These are phyloP conservation scores for Oryzias curvinotus DNA, from an alignment of 2,113 vertebrate species.

Conservation along the genomic window DNA sequence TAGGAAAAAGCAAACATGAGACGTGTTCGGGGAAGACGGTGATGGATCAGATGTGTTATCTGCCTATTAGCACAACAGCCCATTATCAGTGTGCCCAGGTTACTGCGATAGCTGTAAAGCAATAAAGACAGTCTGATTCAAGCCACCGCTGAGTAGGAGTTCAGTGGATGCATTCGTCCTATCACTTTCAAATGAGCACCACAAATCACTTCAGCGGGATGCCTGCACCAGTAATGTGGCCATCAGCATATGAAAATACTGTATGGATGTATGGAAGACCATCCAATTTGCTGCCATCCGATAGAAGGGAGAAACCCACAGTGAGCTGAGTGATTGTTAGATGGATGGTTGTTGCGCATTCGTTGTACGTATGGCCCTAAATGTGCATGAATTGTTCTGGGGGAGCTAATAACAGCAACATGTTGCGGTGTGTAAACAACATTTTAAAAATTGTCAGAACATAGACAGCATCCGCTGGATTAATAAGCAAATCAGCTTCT, in stretches of 20 bases:
- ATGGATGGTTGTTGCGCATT: conserved; percentile 49
- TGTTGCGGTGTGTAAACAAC: conserved; percentile 54
- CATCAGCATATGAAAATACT: conserved; percentile 74
- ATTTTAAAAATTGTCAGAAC: conserved; percentile 46
- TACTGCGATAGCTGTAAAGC: conserved; percentile 63
- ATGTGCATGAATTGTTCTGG: conserved; percentile 23
- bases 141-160: conserved; percentile 70
- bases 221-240: conserved; percentile 62
- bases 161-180: conserved; percentile 68
- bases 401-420: conserved; percentile 47
- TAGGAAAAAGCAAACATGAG: conserved; percentile 63
- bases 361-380: conserved; percentile 27
- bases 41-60: conserved; percentile 76
- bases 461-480: conserved; percentile 61
- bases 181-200: conserved; percentile 77
- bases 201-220: conserved; percentile 74
- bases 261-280: conserved; percentile 61
- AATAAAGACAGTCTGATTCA: conserved; percentile 71
- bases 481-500: conserved; percentile 72
- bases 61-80: conserved; percentile 77
- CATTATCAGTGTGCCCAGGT: conserved; percentile 72
- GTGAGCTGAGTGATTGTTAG: conserved; percentile 73
- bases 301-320: conserved; percentile 60
- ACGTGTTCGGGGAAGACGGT: conserved; percentile 41
- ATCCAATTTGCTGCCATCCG: conserved; percentile 68